Evolutionary conservation across 2,797 vertebrate genomes (phyloP), one percentile per base, ranked within the genome.

Genomic region (Arctocebus calabarensis): DNA sequence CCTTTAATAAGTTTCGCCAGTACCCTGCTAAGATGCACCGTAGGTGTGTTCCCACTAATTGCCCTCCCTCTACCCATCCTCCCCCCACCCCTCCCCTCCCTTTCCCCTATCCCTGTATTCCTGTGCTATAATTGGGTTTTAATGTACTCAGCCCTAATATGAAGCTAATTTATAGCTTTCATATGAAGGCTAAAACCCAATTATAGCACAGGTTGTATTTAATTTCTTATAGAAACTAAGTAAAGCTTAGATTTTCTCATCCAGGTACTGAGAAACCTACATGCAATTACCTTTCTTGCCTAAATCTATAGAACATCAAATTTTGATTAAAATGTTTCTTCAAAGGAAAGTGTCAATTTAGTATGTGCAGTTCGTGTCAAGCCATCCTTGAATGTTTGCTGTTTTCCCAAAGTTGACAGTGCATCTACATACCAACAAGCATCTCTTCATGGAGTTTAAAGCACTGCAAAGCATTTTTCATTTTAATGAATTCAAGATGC

Each of bases 251-350:
- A 34, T 55, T 83, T 34, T 57, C 43, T 91, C 8, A 14, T 27
- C 16, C 32, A 94, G 64, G 32, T 34, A 34, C 32, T 52, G 48
- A 52, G 48, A 95, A 92, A 89, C 22, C 16, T 45, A 45, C 17
- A 45, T 48, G 45, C 43, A 71, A 75, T 96, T 93, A 73, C 91
- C 90, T 85, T 87, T 96, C 77, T 68, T 84, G 55, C 29, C 57
- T 62, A 96, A 93, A 94, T 93, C 91, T 87, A 62, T 3, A 85
- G 89, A 37, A 94, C 77, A 88, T 96, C 71, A 95, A 93, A 95
- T 91, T 91, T 87, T 88, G 84, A 89, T 48, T 73, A 86, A 77
- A 93, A 91, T 45, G 25, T 78, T 95, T 93, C 66, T 61, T 96
- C 79, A 94, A 59, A 94, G 61, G 79, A 87, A 96, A 94, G 93